Evolutionary conservation across 2,888 invertebrate genomes (phyloP), one percentile per base, ranked within the genome.

Genomic region (Lagria hirta): DNA sequence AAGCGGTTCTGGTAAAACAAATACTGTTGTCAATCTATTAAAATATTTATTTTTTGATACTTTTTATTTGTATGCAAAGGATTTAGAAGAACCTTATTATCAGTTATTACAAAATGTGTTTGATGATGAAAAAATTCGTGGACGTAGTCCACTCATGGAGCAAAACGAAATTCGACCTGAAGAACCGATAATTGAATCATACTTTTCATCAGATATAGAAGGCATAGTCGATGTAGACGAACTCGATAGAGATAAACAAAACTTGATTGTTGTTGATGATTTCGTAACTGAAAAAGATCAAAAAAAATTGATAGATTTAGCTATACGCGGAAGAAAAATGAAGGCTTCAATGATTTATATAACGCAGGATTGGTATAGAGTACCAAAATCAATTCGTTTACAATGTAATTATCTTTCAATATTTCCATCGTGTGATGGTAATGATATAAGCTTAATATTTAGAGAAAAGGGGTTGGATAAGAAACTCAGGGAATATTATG

Each of bases 121-220:
- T 27, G 27, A 27, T 27, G 27, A 27, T 27, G 27, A 29, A 29
- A 29, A 14, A 16, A 29, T 29, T 29, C n/a, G n/a, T n/a, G n/a
- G n/a, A n/a, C n/a, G n/a, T n/a, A n/a, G n/a, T n/a, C n/a, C n/a
- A n/a, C n/a, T n/a, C n/a, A n/a, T n/a, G n/a, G n/a, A n/a, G n/a
- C n/a, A n/a, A n/a, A n/a, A n/a, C n/a, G n/a, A n/a, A n/a, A n/a
- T n/a, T n/a, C n/a, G n/a, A n/a, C n/a, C n/a, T n/a, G n/a, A n/a
- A n/a, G n/a, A n/a, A n/a, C 15, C 15, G 15, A 29, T 29, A 2
- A 29, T 29, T 29, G 29, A 29, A 29, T 29, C 29, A 10, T 14
- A 29, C 8, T 29, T 29, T 29, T 29, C 29, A 16, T 29, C 29
- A 29, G 29, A 29, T 29, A 29, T 29, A 29, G 29, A 29, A 29